Evolutionary conservation across 2,888 invertebrate genomes (phyloP), one percentile per base, ranked within the genome.

Genomic region (Biston betularia): DNA sequence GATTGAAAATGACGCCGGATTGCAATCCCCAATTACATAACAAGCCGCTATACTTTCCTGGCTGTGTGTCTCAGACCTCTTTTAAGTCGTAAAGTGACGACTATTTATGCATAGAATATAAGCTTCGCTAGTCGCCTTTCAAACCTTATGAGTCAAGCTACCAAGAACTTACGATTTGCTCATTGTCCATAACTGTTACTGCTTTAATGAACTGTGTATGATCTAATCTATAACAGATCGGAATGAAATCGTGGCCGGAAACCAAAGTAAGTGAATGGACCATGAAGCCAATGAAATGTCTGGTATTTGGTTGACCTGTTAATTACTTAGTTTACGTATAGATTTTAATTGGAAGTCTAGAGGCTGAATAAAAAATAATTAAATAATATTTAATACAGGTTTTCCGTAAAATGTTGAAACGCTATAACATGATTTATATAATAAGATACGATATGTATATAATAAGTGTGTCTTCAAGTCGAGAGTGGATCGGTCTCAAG

Each of bases 81-180:
- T 38, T 38, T 6, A 57, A 35, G 65, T 48, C 24, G 10, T 14
- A 15, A 61, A 65, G 14, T 34, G 60, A 49, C 44, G 50, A 33
- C 66, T 50, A 68, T 61, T 71, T 73, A 67, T 72, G 69, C 67
- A 71, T 73, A 70, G 75, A 79, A 80, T 78, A 65, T 69, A 70
- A 73, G 69, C 73, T 73, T 73, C 71, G 70, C 69, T 63, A 69
- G 68, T 71, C 54, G 11, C 6, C 56, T 56, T 45, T 34, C 45
- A 45, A 56, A 56, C n/a, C 44, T n/a, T 68, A 67, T 80, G 81
- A 81, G 69, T 83, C 82, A 79, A 61, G 55, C 69, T 71, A 68
- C 69, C 65, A 53, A 73, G 73, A 71, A 74, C 63, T 67, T 63
- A 70, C 63, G 59, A 75, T 72, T 72, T 72, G 65, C 66, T 55